Base-by-base conservation (phyloP, 2,888 invertebrate species). In the Diloba caeruleocephala region DNA sequence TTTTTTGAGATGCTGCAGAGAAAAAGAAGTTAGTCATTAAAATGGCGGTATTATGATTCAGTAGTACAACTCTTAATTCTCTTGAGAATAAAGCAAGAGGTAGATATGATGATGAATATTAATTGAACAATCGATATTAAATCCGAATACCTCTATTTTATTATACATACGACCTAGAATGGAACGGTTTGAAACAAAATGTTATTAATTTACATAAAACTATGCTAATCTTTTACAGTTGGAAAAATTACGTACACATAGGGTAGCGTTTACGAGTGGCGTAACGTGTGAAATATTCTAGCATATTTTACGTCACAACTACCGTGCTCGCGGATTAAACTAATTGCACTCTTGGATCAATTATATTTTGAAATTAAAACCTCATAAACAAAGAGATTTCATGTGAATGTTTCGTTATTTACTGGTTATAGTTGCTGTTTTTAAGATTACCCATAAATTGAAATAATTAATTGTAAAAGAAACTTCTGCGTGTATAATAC, bases 241-340 rank as follows among this genome's bases (percentile, higher is more conserved):
- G 15, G 5, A 39, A 52, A 48, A 15, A 54, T 53, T 34, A 51
- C 37, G 42, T 45, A 48, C 49, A 29, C 43, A 36, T 41, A n/a
- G n/a, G n/a, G 53, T 61, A 61, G 49, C 52, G 46, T 56, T 33
- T 37, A 26, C 29, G 28, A 38, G 13, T 50, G 36, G 39, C 34
- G 54, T 53, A 53, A 63, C 44, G 32, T 48, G 43, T 59, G 49
- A 70, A 72, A 69, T 63, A 65, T 56, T 62, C 33, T 33, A 39
- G 34, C 45, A 52, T 58, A 49, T 51, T 62, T 61, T 50, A 58
- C 55, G 43, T 44, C 43, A 60, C 19, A 53, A 43, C 36, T 48
- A 46, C 43, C 44, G 36, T 45, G 21, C n/a, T n/a, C n/a, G n/a
- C 14, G 14, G 15, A 33, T 49, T 31, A 17, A 37, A 45, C 19